Conservation (phyloP, 2,888 invertebrate species). For the Ptychoptera contaminata region DNA sequence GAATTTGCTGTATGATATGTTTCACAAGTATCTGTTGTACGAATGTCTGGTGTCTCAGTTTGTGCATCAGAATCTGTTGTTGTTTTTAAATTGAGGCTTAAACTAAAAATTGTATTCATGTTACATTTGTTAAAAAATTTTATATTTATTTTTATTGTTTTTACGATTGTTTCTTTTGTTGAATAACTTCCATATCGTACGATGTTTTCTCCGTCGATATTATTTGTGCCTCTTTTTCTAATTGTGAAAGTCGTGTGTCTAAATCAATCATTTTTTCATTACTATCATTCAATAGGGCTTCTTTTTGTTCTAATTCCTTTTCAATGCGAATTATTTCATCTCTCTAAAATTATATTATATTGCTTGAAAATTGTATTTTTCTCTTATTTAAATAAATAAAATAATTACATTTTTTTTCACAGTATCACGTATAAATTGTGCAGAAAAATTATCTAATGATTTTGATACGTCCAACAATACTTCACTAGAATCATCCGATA, state of each 20-base stretch:
- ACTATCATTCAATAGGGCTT: conserved; percentile 40
- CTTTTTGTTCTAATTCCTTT: conserved; percentile 39
- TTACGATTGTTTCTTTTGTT: conserved; percentile 10
- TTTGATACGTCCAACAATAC: conserved; percentile 46
- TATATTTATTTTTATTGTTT: neutral
- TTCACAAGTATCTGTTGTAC: conserved; percentile 35
- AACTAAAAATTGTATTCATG: conserved; percentile 28
- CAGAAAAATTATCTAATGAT: conserved; percentile 47
- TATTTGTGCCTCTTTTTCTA: conserved; percentile 27
- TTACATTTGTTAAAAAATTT: neutral
- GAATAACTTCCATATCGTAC: conserved; percentile 7
- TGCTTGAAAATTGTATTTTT: neutral
- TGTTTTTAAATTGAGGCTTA: conserved; percentile 50
- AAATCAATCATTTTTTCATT: conserved; percentile 50
- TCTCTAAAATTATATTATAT: conserved; percentile 34
- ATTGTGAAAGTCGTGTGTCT: conserved; percentile 49
- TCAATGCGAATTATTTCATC: conserved; percentile 56
- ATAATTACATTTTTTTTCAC: conserved; percentile 57
- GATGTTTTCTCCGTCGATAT: neutral
- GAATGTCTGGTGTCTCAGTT: conserved; percentile 12
- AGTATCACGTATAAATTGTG: conserved; percentile 46
- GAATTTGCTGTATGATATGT: conserved; percentile 63
- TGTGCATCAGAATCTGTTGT: conserved; percentile 32
- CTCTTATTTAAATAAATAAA: neutral
- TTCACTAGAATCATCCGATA: conserved; percentile 43